Percentiles rank a stretch among this genome's conserved stretches.
Evolutionary conservation across 2,888 invertebrate genomes (phyloP).

Genomic region (Cryptocephalus moraei): DNA sequence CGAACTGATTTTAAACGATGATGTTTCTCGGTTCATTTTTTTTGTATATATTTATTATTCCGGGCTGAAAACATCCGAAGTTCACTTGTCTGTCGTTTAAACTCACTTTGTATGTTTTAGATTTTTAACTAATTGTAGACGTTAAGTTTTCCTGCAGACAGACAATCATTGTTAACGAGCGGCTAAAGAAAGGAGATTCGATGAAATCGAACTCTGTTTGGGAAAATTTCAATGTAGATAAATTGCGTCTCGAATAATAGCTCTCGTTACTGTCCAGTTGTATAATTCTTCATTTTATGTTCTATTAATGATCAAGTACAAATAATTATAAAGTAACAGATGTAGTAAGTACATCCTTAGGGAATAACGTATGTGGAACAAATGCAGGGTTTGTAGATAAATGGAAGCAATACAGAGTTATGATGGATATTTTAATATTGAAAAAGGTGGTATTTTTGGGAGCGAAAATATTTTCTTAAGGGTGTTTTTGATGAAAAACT

Average conservation of each 20-base stretch:
- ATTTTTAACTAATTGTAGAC: slow-evolving; percentile 13
- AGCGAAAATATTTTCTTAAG: slow-evolving; percentile 10
- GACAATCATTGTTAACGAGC: slow-evolving; percentile 9
- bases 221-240: too few relatives aligned
- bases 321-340: slow-evolving; percentile 1
- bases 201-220: too few relatives aligned
- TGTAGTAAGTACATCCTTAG: neutral
- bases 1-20: neutral
- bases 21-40: neutral
- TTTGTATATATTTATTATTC: slow-evolving; percentile 3
- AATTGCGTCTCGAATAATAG: too few relatives aligned
- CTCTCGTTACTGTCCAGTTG: too few relatives aligned
- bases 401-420: slow-evolving; percentile 10
- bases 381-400: slow-evolving; percentile 7
- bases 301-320: slow-evolving; percentile 4
- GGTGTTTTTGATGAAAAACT: too few relatives aligned
- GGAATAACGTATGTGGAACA: slow-evolving; percentile 1
- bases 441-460: slow-evolving; percentile 12
- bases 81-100: too few relatives aligned
- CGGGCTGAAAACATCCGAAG: too few relatives aligned
- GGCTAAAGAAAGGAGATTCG: too few relatives aligned
- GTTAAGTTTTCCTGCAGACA: slow-evolving; percentile 13
- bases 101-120: slow-evolving; percentile 2
- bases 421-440: slow-evolving; percentile 4
- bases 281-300: neutral